phyloP scores from a whole-genome alignment of 2,113 vertebrate genomes.

The Camelus dromedarius region DNA sequence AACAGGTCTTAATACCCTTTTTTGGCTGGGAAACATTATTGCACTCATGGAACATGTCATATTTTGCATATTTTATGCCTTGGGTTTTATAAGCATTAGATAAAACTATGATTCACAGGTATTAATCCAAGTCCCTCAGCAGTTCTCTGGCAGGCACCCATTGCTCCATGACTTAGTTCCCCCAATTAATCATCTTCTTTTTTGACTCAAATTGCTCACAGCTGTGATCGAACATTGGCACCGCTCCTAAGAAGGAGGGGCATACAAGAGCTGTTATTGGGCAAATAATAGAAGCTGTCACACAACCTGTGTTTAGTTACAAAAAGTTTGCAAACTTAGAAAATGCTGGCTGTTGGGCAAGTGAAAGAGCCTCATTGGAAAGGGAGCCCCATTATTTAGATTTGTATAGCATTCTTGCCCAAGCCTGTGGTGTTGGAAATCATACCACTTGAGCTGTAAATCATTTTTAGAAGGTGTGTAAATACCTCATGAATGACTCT shows the following conservation, averaged over 20 bases:
- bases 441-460: neutral
- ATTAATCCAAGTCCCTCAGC: conserved; percentile 64
- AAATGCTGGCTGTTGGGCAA: conserved; percentile 32
- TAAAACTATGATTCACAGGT: conserved; percentile 58
- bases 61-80: conserved; percentile 56
- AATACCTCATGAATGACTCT: neutral
- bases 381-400: conserved; percentile 54
- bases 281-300: conserved; percentile 71
- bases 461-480: conserved; percentile 42
- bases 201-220: conserved; percentile 73
- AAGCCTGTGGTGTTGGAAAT: neutral
- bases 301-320: conserved; percentile 74
- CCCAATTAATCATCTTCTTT: conserved; percentile 72
- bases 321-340: conserved; percentile 73
- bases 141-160: conserved; percentile 41
- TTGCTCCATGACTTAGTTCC: conserved; percentile 52
- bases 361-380: conserved; percentile 47
- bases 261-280: conserved; percentile 58
- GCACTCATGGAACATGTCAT: neutral
- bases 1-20: conserved; percentile 44
- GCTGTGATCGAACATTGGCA: conserved; percentile 74
- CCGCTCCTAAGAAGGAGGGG: conserved; percentile 70
- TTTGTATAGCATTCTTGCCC: neutral
- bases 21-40: neutral
- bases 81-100: conserved; percentile 56